Evolutionary conservation across 1,140 invertebrate genomes (phyloP).

Genomic region (Drosophila tropicalis): DNA sequence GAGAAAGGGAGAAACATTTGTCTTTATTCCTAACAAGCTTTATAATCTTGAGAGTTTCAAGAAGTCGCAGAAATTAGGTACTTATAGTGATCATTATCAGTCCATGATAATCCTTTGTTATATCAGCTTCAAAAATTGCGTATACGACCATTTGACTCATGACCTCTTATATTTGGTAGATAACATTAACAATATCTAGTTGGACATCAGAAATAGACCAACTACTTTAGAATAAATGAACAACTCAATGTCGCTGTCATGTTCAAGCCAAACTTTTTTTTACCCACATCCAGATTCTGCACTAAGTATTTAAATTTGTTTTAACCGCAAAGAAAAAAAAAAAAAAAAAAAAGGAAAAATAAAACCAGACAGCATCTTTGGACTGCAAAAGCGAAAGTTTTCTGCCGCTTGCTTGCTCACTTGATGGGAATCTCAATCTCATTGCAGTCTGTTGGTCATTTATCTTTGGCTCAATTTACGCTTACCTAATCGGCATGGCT

Average conservation of each 20-base stretch:
- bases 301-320: slow-evolving; percentile 62
- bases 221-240: slow-evolving; percentile 5
- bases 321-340: slow-evolving; percentile 15
- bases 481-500: slow-evolving; percentile 64
- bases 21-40: too few relatives aligned
- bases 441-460: slow-evolving; percentile 59
- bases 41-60: too few relatives aligned
- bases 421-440: slow-evolving; percentile 70
- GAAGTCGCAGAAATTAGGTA: too few relatives aligned
- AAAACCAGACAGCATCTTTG: slow-evolving; percentile 34
- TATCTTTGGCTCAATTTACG: slow-evolving; percentile 73
- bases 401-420: slow-evolving; percentile 29
- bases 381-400: slow-evolving; percentile 69
- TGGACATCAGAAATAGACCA: too few relatives aligned
- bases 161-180: too few relatives aligned
- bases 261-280: slow-evolving; percentile 20
- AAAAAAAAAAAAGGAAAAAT: too few relatives aligned
- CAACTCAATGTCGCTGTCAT: slow-evolving; percentile 11
- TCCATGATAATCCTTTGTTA: too few relatives aligned
- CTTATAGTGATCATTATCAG: too few relatives aligned
- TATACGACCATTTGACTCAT: too few relatives aligned
- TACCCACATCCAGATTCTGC: slow-evolving; percentile 31
- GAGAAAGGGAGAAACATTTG: too few relatives aligned
- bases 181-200: too few relatives aligned
- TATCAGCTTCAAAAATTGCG: too few relatives aligned